These are phyloP conservation scores for Pluvialis apricaria DNA, from an alignment of 2,113 vertebrate genomes.

Conservation along the genomic window DNA sequence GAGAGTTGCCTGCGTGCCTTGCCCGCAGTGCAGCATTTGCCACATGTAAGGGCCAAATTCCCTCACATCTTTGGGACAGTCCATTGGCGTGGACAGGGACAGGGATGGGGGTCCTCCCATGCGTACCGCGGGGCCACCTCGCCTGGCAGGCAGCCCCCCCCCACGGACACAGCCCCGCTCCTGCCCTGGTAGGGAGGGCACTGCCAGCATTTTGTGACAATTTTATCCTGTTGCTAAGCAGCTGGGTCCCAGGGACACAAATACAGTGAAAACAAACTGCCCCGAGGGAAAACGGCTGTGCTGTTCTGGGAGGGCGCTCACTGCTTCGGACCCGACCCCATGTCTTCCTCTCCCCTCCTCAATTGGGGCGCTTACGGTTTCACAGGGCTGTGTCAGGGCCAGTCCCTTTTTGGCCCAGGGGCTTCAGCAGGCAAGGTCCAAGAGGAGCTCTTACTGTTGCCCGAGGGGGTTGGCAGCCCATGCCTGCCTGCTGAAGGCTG, in stretches of 20 bases:
- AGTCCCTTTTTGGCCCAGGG: not conserved
- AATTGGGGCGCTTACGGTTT: rapidly evolving
- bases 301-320: not conserved
- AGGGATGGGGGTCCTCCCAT: not conserved
- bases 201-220: not conserved
- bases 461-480: rapidly evolving
- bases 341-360: not conserved
- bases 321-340: rapidly evolving
- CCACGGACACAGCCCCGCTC: not conserved
- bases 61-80: not conserved
- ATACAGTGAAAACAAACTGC: not conserved
- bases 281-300: rapidly evolving
- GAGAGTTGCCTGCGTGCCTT: not conserved
- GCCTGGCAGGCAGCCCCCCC: not conserved
- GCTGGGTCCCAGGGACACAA: not conserved
- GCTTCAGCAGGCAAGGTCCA: not conserved
- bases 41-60: not conserved
- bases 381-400: rapidly evolving
- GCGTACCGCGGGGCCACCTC: rapidly evolving
- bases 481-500: not conserved
- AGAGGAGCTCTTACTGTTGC: not conserved
- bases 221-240: constrained; percentile 54
- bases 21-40: not conserved
- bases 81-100: rapidly evolving
- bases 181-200: not conserved